Percentiles rank a stretch among this genome's conserved stretches.
These are phyloP conservation scores for Biston betularia DNA, from an alignment of 2,888 invertebrate genomes.

Conservation along the genomic window DNA sequence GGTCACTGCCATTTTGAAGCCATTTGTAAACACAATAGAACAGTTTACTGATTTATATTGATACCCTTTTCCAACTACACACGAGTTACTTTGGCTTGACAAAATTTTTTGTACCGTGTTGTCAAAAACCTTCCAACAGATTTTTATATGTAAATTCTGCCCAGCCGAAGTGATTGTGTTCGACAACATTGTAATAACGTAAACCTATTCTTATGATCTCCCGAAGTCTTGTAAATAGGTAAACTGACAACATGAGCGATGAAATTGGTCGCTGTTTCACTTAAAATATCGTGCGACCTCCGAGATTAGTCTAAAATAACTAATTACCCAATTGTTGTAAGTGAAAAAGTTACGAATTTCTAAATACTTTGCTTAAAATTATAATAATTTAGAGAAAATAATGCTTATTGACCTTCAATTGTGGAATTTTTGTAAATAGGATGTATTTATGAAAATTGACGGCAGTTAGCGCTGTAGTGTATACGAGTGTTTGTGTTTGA, in stretches of 20 bases:
- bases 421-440: constrained; percentile 45
- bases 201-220: constrained; percentile 47
- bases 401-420: constrained; percentile 45
- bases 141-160: constrained; percentile 23
- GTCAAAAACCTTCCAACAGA: not conserved
- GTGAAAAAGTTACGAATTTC: constrained; percentile 38
- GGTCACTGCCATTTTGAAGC: constrained; percentile 46
- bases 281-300: constrained; percentile 13
- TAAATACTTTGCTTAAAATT: constrained; percentile 41
- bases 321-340: constrained; percentile 13
- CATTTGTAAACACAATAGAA: constrained; percentile 38
- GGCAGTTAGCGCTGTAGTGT: constrained; percentile 49
- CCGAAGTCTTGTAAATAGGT: constrained; percentile 43
- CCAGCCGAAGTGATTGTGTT: constrained; percentile 32
- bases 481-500: constrained; percentile 48
- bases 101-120: constrained; percentile 17
- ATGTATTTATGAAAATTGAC: constrained; percentile 47
- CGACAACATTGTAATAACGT: constrained; percentile 21
- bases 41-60: constrained; percentile 50
- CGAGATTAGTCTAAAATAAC: not conserved
- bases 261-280: constrained; percentile 36
- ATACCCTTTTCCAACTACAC: constrained; percentile 8
- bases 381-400: constrained; percentile 36
- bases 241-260: constrained; percentile 29
- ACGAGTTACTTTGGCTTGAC: constrained; percentile 38